These are phyloP conservation scores for Struthidea cinerea DNA, from an alignment of 2,113 vertebrate genomes.

Conservation along the genomic window DNA sequence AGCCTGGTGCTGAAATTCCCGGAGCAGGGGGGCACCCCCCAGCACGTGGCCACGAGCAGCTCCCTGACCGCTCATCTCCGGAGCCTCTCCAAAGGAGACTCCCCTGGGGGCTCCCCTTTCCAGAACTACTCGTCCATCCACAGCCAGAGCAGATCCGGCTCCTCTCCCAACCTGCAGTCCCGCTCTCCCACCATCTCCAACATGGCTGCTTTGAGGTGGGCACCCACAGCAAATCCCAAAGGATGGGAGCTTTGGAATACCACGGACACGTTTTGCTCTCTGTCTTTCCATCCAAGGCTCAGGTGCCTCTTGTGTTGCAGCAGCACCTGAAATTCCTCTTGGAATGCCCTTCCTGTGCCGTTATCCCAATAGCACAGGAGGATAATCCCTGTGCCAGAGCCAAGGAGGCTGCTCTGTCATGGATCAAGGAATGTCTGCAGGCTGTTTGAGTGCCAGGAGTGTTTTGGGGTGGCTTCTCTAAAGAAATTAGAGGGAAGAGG, in stretches of 20 bases:
- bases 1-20: slow-evolving; percentile 83
- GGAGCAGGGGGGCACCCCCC: slow-evolving; percentile 75
- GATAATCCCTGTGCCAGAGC: not conserved
- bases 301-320: not conserved
- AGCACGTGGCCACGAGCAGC: slow-evolving; percentile 75
- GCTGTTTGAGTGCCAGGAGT: not conserved
- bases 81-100: slow-evolving; percentile 86
- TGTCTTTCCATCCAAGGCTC: not conserved
- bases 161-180: slow-evolving; percentile 86
- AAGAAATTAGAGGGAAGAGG: not conserved
- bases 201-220: slow-evolving; percentile 92
- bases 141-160: slow-evolving; percentile 81
- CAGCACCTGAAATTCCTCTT: not conserved
- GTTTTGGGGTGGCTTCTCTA: not conserved
- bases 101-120: slow-evolving; percentile 83
- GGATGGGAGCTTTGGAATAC: not conserved
- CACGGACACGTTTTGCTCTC: rapidly evolving
- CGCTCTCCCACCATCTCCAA: slow-evolving; percentile 89
- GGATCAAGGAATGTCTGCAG: not conserved
- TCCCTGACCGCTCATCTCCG: slow-evolving; percentile 85
- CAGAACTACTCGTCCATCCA: slow-evolving; percentile 87
- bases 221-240: not conserved
- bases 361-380: not conserved
- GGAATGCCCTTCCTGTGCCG: not conserved
- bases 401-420: not conserved